Conservation (phyloP, 2,797 vertebrate species). For the Malurus splendens region DNA sequence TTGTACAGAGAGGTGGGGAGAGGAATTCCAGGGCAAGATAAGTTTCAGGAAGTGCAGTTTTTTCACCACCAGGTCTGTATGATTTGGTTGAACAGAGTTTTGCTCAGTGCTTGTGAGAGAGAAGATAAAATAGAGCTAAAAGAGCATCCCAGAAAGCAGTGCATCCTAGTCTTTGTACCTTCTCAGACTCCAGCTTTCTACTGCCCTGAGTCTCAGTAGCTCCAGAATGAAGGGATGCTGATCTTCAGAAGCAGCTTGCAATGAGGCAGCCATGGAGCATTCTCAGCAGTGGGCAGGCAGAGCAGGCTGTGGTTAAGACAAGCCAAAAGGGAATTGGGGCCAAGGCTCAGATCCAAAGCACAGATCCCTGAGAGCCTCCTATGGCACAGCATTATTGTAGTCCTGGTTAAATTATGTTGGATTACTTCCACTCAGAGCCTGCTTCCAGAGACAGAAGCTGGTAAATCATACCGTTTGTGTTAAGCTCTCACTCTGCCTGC, state of each 20-base stretch:
- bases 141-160: background rate
- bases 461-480: constrained; percentile 15
- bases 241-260: background rate
- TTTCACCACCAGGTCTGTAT: background rate
- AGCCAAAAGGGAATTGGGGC: background rate
- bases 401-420: constrained; percentile 31
- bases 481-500: background rate
- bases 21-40: background rate
- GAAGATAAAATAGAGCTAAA: background rate
- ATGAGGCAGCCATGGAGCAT: background rate
- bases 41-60: background rate
- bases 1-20: background rate
- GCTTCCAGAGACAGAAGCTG: constrained; percentile 19
- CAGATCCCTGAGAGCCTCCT: background rate
- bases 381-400: background rate
- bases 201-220: background rate
- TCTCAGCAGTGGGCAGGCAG: background rate
- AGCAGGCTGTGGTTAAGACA: background rate
- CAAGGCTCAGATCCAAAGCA: background rate
- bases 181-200: background rate
- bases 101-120: background rate
- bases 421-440: constrained; percentile 17
- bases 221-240: background rate
- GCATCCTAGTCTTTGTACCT: background rate
- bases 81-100: background rate